Evolutionary conservation across 2,113 vertebrate genomes (phyloP).

Genomic region (Protobothrops flavoviridis): DNA sequence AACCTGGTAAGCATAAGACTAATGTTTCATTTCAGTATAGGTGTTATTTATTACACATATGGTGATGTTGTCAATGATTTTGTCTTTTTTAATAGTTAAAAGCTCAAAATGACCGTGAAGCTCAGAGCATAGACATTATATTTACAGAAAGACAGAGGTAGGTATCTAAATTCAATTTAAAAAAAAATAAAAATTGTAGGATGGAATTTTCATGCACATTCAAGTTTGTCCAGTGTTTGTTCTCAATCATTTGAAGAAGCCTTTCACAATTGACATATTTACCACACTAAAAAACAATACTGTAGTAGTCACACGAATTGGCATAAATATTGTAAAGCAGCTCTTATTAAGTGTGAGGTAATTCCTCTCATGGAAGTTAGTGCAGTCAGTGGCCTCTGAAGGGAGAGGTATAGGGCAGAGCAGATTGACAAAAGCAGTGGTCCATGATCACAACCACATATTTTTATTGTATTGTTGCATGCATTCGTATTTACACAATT

Average conservation of each 20-base stretch:
- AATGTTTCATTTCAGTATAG: not conserved
- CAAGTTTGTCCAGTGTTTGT: not conserved
- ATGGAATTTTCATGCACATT: not conserved
- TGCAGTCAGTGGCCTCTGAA: not conserved
- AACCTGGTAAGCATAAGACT: slow-evolving; percentile 78
- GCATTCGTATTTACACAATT: not conserved
- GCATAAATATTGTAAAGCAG: not conserved
- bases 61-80: not conserved
- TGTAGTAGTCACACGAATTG: not conserved
- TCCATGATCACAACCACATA: not conserved
- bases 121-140: slow-evolving; percentile 86
- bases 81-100: slow-evolving; percentile 77
- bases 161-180: slow-evolving; percentile 65
- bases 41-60: not conserved
- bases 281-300: not conserved
- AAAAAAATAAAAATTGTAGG: not conserved
- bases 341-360: not conserved
- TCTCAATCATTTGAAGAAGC: not conserved
- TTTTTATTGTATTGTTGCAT: not conserved
- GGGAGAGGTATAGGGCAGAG: not conserved
- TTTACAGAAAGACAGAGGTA: slow-evolving; percentile 92
- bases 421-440: not conserved
- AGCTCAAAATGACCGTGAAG: slow-evolving; percentile 87
- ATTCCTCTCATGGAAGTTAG: too few relatives aligned
- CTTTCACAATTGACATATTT: not conserved